phyloP scores from a whole-genome alignment of 2,113 vertebrate genomes.

The Dascyllus trimaculatus region DNA sequence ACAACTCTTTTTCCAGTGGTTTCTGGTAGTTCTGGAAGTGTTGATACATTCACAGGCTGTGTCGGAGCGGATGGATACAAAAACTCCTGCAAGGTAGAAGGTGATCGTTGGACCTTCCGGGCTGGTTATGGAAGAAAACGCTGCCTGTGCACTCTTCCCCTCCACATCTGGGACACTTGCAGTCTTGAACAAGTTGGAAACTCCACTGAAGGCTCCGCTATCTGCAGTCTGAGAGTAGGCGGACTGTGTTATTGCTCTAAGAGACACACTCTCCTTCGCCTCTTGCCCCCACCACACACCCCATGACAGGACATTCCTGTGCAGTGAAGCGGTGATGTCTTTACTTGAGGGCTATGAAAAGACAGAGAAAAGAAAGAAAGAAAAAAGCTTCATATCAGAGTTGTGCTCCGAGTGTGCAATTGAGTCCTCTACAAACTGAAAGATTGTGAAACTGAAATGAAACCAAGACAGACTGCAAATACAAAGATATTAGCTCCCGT shows the following conservation, averaged over 20 bases:
- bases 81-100: slow-evolving; percentile 12
- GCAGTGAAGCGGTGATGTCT: slow-evolving; percentile 60
- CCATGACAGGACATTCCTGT: slow-evolving; percentile 68
- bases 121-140: slow-evolving; percentile 86
- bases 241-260: slow-evolving; percentile 38
- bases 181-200: slow-evolving; percentile 48
- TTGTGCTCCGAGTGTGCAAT: neutral
- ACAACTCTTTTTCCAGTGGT: slow-evolving; percentile 22
- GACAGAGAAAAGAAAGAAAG: slow-evolving; percentile 30
- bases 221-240: slow-evolving; percentile 43
- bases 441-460: slow-evolving; percentile 30
- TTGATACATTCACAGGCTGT: slow-evolving; percentile 5
- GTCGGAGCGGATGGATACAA: slow-evolving; percentile 11
- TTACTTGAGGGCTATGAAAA: slow-evolving; percentile 66
- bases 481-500: slow-evolving; percentile 26
- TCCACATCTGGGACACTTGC: slow-evolving; percentile 52
- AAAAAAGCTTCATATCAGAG: slow-evolving; percentile 14
- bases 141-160: slow-evolving; percentile 49
- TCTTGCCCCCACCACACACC: slow-evolving; percentile 52
- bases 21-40: neutral
- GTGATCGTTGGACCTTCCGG: slow-evolving; percentile 69
- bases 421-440: slow-evolving; percentile 29
- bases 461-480: slow-evolving; percentile 27
- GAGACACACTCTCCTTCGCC: slow-evolving; percentile 50
- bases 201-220: slow-evolving; percentile 4